Evolutionary conservation across 2,113 vertebrate genomes (phyloP), one percentile per base, ranked within the genome.

Genomic region (Thunnus thynnus): DNA sequence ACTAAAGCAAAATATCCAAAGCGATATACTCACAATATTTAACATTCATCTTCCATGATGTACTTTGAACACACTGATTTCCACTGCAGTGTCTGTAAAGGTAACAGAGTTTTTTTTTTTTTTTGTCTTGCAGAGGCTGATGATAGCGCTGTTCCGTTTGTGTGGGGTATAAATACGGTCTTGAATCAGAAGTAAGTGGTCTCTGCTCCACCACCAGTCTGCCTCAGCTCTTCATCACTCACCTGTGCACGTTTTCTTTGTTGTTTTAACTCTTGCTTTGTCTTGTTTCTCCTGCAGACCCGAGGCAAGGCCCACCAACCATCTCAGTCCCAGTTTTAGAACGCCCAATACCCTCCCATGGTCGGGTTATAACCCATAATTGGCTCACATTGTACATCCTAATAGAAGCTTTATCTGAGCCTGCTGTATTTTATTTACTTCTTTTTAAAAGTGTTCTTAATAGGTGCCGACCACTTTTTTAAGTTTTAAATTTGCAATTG

Each of bases 281-380:
- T 66, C 0, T 79, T 11, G 0, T 56, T 16, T 69, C 47, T 41
- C 9, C 32, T 67, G 27, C 82, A 94, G 92, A 17, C 5, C 0
- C 17, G 72, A 74, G 10, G 3, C 0, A 0, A 80, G 4, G 7
- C 64, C 74, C 16, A 78, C 52, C 1, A 90, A 73, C 72, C 78
- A 80, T 60, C 76, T 86, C 2, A 57, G 69, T 2, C 17, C 76
- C 44, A 62, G 13, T 12, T 67, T 87, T 1, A 77, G 91, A 64
- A 52, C 55, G 0, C 92, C 94, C 2, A 84, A 48, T 14, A 84
- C 63, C 4, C 57, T 93, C 3, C 94, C 94, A 1, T 94, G 94
- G 93, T 66, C 80, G 1, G 6, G 14, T 18, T 66, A 14, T 48
- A 68, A 76, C 36, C 6, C 3, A 0, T 71, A 32, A 73, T 14